Percentiles rank a stretch among this genome's conserved stretches.
Evolutionary conservation across 2,113 vertebrate genomes (phyloP).

Genomic region (Eptesicus fuscus): DNA sequence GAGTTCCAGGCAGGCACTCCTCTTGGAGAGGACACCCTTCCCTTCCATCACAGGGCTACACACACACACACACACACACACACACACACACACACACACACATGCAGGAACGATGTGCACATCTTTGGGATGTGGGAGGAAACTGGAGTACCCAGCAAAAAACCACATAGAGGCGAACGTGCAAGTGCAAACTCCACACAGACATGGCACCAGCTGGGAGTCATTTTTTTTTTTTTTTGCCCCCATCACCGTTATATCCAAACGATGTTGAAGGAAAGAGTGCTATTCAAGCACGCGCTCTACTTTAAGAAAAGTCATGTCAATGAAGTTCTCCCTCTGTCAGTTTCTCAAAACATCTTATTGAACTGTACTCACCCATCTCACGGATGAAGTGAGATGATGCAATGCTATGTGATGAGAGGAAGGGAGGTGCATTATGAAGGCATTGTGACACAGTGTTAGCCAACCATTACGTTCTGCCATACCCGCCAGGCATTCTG

Average conservation of each 20-base stretch:
- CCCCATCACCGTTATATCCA: background rate
- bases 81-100: background rate
- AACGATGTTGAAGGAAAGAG: background rate
- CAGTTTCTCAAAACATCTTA: background rate
- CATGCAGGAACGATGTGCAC: background rate
- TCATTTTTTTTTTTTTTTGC: too few relatives aligned
- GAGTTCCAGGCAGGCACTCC: background rate
- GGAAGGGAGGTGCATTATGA: background rate
- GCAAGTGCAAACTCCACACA: background rate
- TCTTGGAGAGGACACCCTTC: background rate
- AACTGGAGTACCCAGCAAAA: too few relatives aligned
- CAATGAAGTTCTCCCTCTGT: background rate
- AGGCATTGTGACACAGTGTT: too few relatives aligned
- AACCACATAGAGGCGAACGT: background rate
- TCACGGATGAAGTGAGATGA: background rate
- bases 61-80: background rate
- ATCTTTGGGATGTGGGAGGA: background rate
- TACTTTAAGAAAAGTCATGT: background rate
- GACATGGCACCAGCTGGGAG: background rate
- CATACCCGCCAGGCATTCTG: too few relatives aligned
- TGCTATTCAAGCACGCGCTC: background rate
- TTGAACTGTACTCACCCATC: too few relatives aligned
- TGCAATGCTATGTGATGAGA: background rate
- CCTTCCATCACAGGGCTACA: background rate
- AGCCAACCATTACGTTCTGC: background rate